These are phyloP conservation scores for Lacanobia wlatinum DNA, from an alignment of 2,888 invertebrate species.

Conservation along the genomic window DNA sequence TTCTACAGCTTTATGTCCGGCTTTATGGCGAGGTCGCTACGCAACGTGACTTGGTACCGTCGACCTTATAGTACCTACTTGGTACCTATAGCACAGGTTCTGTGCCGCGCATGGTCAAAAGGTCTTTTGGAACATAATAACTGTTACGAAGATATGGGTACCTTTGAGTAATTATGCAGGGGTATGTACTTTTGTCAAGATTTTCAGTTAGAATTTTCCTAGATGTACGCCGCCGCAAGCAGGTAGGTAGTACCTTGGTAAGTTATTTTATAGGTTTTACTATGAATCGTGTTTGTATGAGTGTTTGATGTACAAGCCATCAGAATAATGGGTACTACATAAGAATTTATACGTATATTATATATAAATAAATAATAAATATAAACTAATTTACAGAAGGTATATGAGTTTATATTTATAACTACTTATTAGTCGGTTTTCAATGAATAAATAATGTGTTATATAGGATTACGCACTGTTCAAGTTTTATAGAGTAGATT, in stretches of 20 bases:
- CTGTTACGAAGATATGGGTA: conserved; percentile 41
- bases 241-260: neutral
- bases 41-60: conserved; percentile 68
- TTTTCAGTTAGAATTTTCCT: conserved; percentile 16
- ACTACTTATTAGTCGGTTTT: neutral
- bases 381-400: neutral
- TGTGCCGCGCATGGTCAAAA: conserved; percentile 53
- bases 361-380: neutral
- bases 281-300: neutral
- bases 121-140: conserved; percentile 56
- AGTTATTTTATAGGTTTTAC: neutral
- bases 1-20: conserved; percentile 72
- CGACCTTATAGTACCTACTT: conserved; percentile 26
- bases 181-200: conserved; percentile 42
- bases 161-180: conserved; percentile 27
- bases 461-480: neutral
- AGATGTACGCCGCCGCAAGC: neutral
- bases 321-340: neutral
- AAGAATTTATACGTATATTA: neutral
- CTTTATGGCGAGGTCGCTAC: conserved; percentile 70
- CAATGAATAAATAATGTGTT: conserved; percentile 5
- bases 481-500: neutral
- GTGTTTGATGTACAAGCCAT: neutral
- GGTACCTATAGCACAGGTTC: conserved; percentile 56
- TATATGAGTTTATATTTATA: neutral